phyloP scores from a whole-genome alignment of 1,140 invertebrate species.

The Atta texana region DNA sequence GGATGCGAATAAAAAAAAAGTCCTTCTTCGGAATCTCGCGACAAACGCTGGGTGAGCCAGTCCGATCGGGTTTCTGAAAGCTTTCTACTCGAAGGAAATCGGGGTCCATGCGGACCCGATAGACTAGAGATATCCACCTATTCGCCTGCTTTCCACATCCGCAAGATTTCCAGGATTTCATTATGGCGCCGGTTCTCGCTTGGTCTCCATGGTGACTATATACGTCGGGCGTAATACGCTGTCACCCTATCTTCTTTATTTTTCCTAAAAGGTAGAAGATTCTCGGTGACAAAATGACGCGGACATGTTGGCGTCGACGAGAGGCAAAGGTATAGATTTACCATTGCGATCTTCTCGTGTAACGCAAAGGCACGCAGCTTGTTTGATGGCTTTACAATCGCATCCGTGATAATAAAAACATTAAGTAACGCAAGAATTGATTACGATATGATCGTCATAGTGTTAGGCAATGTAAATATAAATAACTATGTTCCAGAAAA shows the following conservation, averaged over 20 bases:
- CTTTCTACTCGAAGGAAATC: conserved; percentile 63
- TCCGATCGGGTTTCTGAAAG: conserved; percentile 59
- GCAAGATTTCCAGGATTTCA: conserved; percentile 72
- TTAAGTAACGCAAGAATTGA: background rate
- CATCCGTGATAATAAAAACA: background rate
- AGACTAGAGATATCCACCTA: conserved; percentile 49
- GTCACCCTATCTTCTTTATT: conserved; percentile 67
- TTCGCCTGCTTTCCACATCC: conserved; percentile 39
- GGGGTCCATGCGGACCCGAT: conserved; percentile 42
- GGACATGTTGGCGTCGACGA: conserved; percentile 18
- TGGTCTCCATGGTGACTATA: conserved; percentile 73
- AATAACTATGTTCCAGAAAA: background rate
- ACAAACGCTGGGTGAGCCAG: conserved; percentile 5
- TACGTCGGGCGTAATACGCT: conserved; percentile 53
- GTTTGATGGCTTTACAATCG: background rate
- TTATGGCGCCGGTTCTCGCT: conserved; percentile 65
- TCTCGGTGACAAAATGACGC: conserved; percentile 62
- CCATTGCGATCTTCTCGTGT: conserved; percentile 72
- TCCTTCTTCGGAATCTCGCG: conserved; percentile 34
- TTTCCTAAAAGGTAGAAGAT: conserved; percentile 65
- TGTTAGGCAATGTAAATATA: background rate
- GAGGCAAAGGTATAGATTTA: conserved; percentile 68
- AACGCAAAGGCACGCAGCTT: conserved; percentile 67
- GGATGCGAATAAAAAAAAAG: background rate
- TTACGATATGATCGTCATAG: background rate